A percentile compares a stretch with the other conserved stretches of the same genome.
phyloP scores from a whole-genome alignment of 2,888 invertebrate species.

The Tipula vernalis region DNA sequence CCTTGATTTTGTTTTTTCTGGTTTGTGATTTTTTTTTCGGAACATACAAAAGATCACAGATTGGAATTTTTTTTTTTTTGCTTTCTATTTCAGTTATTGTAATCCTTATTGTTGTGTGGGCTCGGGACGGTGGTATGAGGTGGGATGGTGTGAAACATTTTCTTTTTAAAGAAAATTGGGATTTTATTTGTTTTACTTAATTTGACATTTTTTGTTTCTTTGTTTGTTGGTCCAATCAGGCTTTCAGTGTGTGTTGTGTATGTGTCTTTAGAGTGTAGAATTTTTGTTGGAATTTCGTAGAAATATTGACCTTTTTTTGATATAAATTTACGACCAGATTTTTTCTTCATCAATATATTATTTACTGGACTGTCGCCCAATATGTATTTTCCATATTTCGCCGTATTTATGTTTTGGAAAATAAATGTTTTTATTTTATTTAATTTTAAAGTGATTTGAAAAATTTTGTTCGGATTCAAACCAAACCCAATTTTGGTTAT shows the following conservation, averaged over 20 bases:
- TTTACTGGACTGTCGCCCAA: neutral
- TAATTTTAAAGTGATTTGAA: neutral
- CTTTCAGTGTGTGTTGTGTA: neutral
- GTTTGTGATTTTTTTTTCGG: neutral
- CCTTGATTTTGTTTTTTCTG: neutral
- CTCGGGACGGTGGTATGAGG: neutral
- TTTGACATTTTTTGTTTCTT: neutral
- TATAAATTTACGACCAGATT: neutral
- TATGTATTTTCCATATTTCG: neutral
- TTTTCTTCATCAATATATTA: neutral
- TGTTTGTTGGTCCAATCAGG: neutral
- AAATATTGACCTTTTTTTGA: neutral
- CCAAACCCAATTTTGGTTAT: no score
- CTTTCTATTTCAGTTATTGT: neutral
- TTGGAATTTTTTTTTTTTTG: neutral
- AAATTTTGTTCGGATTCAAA: no score
- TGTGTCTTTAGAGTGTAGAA: neutral
- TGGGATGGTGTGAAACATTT: neutral
- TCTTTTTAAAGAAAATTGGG: neutral
- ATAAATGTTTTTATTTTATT: neutral
- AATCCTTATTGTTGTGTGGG: neutral
- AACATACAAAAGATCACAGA: neutral
- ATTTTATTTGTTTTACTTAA: neutral
- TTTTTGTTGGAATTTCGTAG: neutral
- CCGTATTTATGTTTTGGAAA: neutral